These are phyloP conservation scores for Panagrolaimus sp. DNA, from an alignment of 1,140 invertebrate genomes.

Conservation along the genomic window DNA sequence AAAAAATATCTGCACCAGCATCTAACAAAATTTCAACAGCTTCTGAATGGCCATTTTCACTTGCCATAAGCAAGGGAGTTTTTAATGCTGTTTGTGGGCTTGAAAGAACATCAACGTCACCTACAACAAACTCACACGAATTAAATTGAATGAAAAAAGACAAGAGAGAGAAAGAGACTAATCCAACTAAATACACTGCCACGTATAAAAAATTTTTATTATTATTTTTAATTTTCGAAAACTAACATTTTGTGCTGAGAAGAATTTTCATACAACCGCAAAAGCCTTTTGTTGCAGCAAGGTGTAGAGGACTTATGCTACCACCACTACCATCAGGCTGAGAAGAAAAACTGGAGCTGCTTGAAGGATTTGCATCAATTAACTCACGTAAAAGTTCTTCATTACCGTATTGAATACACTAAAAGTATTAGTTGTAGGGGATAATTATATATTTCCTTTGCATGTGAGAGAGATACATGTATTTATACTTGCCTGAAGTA, in stretches of 20 bases:
- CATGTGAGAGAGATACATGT: no score
- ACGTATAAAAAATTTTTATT: not conserved
- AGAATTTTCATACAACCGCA: conserved; percentile 30
- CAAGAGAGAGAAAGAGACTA: no score
- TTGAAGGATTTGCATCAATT: conserved; percentile 25
- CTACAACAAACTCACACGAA: not conserved
- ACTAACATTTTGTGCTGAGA: no score
- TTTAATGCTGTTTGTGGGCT: conserved; percentile 56
- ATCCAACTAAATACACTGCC: no score
- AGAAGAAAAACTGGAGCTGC: no score
- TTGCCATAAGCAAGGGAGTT: conserved; percentile 73
- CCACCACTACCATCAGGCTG: conserved; percentile 10
- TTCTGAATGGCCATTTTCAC: conserved; percentile 71
- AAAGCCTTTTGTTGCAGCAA: conserved; percentile 21
- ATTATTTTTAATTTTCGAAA: not conserved
- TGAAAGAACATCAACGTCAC: conserved; percentile 30
- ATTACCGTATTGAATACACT: conserved; percentile 45
- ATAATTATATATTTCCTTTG: not conserved
- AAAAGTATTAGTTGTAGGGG: conserved; percentile 1
- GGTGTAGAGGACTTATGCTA: not conserved
- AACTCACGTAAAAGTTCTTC: conserved; percentile 32
- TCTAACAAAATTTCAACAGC: conserved; percentile 69
- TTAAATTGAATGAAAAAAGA: no score
- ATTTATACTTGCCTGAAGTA: no score
- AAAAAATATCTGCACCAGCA: conserved; percentile 67